phyloP scores from a whole-genome alignment of 2,888 invertebrate species.

The Ormyrus pomaceus region DNA sequence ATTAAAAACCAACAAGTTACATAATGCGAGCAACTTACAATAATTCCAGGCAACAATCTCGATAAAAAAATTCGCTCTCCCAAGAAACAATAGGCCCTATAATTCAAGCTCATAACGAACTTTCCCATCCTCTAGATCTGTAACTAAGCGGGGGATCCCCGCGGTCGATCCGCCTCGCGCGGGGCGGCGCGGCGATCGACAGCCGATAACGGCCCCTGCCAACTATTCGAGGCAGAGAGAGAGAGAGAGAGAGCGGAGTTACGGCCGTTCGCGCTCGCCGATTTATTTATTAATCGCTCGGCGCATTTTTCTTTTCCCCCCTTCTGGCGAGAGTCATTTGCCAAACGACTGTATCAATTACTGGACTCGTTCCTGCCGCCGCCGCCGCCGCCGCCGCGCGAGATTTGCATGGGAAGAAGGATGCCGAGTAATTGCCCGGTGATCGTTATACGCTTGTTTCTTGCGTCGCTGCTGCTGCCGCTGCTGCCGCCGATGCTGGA shows the following conservation, averaged over 20 bases:
- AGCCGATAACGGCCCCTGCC: conserved; percentile 65
- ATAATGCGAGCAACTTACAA: too few relatives aligned
- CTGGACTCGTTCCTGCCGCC: background rate
- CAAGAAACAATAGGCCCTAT: too few relatives aligned
- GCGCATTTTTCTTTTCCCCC: conserved; percentile 31
- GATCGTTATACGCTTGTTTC: background rate
- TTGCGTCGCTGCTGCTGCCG: background rate
- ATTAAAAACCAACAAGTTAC: too few relatives aligned
- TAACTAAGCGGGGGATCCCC: background rate
- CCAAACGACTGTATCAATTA: conserved; percentile 44
- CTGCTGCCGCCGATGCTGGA: background rate
- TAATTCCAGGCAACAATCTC: too few relatives aligned
- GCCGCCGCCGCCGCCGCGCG: background rate
- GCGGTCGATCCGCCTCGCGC: conserved; percentile 43
- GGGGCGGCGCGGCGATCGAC: conserved; percentile 65
- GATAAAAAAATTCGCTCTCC: background rate
- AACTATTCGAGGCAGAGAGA: conserved; percentile 67
- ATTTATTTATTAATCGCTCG: conserved; percentile 66
- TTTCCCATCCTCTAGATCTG: background rate
- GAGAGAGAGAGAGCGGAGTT: conserved; percentile 62
- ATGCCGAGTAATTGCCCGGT: background rate
- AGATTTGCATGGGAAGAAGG: conserved; percentile 24
- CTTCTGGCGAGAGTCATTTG: conserved; percentile 31
- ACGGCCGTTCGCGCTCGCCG: conserved; percentile 55
- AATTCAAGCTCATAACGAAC: too few relatives aligned